Evolutionary conservation across 2,797 vertebrate genomes (phyloP).

Genomic region (Hydrolagus colliei): DNA sequence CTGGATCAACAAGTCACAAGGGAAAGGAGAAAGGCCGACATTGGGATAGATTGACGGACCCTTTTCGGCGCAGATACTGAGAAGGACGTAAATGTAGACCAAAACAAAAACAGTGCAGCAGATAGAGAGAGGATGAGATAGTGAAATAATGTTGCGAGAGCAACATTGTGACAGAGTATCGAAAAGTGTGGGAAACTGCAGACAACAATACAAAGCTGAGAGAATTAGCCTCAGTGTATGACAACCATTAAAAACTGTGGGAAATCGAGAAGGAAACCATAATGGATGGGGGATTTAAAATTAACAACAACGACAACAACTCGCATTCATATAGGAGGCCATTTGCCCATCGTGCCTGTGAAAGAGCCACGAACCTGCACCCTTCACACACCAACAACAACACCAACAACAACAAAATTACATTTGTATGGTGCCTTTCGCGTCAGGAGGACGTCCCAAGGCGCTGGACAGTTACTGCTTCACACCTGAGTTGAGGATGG

Average conservation of each 20-base stretch:
- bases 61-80: not conserved
- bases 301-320: not conserved
- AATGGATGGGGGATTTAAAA: constrained; percentile 4
- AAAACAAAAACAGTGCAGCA: not conserved
- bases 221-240: not conserved
- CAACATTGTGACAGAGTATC: not conserved
- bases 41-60: not conserved
- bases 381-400: too few relatives aligned
- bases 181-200: not conserved
- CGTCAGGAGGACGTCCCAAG: too few relatives aligned
- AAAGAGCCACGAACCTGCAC: too few relatives aligned
- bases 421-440: too few relatives aligned
- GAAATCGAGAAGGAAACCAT: constrained; percentile 10
- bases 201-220: not conserved
- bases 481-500: too few relatives aligned
- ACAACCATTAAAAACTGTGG: not conserved
- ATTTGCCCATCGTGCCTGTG: too few relatives aligned
- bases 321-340: too few relatives aligned
- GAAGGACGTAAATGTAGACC: not conserved
- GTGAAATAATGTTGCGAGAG: not conserved
- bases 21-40: not conserved
- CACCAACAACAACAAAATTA: too few relatives aligned
- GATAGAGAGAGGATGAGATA: not conserved
- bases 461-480: too few relatives aligned
- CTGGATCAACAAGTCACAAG: not conserved